These are phyloP conservation scores for Megalopta genalis DNA, from an alignment of 1,140 invertebrate species.

Conservation along the genomic window DNA sequence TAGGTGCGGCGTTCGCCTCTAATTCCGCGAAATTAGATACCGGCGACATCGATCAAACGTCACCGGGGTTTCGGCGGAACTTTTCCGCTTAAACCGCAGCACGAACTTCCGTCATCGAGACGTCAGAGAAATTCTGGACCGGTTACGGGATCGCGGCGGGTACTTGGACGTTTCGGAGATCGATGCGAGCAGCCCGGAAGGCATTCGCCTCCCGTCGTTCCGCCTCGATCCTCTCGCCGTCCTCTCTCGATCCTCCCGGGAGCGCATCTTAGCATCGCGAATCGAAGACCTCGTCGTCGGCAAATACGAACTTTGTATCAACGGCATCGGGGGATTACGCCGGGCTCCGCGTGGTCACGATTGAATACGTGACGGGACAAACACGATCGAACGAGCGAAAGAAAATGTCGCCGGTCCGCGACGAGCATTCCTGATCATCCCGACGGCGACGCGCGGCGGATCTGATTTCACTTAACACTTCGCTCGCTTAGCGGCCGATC, in stretches of 20 bases:
- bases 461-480: too few species aligned
- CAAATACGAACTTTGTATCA: slow-evolving; percentile 21
- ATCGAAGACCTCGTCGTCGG: slow-evolving; percentile 42
- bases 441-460: neutral
- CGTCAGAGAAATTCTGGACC: slow-evolving; percentile 12
- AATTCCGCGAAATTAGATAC: neutral
- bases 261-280: slow-evolving; percentile 49
- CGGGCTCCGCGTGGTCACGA: neutral
- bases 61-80: neutral
- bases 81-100: neutral
- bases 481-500: too few species aligned
- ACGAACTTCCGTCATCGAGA: neutral
- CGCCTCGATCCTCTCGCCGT: slow-evolving; percentile 33
- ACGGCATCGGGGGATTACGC: neutral
- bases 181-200: slow-evolving; percentile 1
- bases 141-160: neutral
- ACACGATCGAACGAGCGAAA: neutral
- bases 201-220: slow-evolving; percentile 7
- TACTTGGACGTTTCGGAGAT: neutral
- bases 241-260: neutral
- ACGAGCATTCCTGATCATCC: neutral
- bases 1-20: neutral
- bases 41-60: neutral
- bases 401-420: neutral
- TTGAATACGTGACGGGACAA: neutral